Conservation (phyloP, 2,113 vertebrate species). For the Passerina amoena region DNA sequence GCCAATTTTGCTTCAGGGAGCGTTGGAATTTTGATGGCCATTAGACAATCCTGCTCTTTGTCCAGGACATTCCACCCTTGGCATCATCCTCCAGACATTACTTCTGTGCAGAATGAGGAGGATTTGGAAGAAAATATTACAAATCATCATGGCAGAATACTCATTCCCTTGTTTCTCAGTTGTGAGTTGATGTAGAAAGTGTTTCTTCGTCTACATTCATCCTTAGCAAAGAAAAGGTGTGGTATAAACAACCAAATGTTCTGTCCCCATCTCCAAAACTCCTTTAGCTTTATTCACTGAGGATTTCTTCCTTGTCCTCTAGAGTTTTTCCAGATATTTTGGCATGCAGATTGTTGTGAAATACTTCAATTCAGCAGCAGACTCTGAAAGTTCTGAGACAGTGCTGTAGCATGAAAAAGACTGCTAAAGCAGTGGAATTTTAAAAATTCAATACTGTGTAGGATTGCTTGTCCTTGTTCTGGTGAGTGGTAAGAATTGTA, state of each 20-base stretch:
- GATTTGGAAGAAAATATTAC: background rate
- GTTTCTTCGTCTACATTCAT: background rate
- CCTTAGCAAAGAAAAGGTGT: background rate
- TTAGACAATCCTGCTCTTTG: background rate
- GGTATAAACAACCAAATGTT: too few species aligned
- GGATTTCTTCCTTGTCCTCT: background rate
- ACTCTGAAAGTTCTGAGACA: background rate
- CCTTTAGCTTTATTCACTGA: background rate
- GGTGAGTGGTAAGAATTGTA: background rate
- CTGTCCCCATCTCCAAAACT: background rate
- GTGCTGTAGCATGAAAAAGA: background rate
- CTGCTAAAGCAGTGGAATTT: background rate
- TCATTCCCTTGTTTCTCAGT: background rate
- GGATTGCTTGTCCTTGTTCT: background rate
- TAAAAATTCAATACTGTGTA: rapidly evolving
- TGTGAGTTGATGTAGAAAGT: background rate
- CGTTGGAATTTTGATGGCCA: background rate
- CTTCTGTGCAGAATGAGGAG: background rate
- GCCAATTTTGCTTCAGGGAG: background rate
- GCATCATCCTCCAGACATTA: background rate
- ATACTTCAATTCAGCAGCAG: background rate
- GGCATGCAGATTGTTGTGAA: background rate
- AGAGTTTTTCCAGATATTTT: background rate
- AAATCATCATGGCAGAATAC: background rate
- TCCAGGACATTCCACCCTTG: background rate